Evolutionary conservation across 2,797 vertebrate genomes (phyloP).

Genomic region (Agapornis canus): DNA sequence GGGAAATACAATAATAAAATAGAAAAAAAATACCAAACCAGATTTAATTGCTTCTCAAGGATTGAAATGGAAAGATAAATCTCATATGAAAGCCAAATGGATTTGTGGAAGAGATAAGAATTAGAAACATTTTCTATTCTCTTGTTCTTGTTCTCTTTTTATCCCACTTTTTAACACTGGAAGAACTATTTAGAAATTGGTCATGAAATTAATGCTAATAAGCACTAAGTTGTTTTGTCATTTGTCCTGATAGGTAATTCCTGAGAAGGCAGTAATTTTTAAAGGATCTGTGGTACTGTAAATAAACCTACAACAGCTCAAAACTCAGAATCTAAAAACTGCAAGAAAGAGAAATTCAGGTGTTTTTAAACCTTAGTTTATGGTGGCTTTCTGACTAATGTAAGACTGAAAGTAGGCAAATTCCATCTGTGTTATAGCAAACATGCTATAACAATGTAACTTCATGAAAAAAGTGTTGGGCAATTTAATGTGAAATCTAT

Average conservation of each 20-base stretch:
- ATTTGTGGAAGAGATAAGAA: not conserved
- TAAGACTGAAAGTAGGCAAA: conserved; percentile 23
- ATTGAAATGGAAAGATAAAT: not conserved
- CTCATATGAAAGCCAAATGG: not conserved
- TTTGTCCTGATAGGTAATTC: not conserved
- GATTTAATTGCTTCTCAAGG: not conserved
- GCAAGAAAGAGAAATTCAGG: not conserved
- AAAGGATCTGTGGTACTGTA: not conserved
- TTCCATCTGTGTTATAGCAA: conserved; percentile 18
- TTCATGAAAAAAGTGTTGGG: not conserved
- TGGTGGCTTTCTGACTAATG: conserved; percentile 38
- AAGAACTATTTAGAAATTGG: not conserved
- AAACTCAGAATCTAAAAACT: not conserved
- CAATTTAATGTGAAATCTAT: not conserved
- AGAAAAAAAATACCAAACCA: not conserved
- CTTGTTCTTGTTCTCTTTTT: not conserved
- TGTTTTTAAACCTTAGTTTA: not conserved
- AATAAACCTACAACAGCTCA: not conserved
- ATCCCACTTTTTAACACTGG: not conserved
- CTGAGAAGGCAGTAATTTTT: not conserved
- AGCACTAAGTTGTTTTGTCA: not conserved
- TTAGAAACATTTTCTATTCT: not conserved
- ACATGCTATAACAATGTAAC: not conserved
- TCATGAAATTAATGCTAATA: not conserved
- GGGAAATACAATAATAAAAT: not conserved